phyloP scores from a whole-genome alignment of 2,888 invertebrate genomes.

The Tethea ocularis region DNA sequence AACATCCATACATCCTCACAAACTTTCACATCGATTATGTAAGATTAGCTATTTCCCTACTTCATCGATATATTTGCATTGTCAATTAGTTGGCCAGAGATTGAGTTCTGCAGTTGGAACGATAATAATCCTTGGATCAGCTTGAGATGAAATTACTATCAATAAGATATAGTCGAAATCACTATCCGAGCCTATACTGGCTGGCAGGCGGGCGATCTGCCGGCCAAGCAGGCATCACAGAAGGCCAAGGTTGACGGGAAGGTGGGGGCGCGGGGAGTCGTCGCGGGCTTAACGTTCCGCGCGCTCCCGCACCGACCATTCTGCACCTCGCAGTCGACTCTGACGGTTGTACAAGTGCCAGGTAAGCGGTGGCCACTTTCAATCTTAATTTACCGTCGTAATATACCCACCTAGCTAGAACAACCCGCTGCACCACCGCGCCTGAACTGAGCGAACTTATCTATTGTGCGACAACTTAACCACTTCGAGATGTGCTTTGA shows the following conservation, averaged over 20 bases:
- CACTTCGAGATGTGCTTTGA: conserved; percentile 68
- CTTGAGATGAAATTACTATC: conserved; percentile 26
- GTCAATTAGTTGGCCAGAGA: not conserved
- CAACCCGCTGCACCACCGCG: conserved; percentile 45
- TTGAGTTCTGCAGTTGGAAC: not conserved
- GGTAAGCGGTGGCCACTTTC: conserved; percentile 78
- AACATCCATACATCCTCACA: too few relatives aligned
- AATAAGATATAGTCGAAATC: conserved; percentile 43
- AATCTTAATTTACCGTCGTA: conserved; percentile 54
- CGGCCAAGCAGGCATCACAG: conserved; percentile 61
- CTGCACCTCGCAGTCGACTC: conserved; percentile 84
- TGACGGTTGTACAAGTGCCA: conserved; percentile 82
- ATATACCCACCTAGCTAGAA: conserved; percentile 38
- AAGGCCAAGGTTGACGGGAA: conserved; percentile 80
- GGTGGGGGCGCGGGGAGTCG: conserved; percentile 75
- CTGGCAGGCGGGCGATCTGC: conserved; percentile 47
- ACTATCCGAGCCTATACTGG: conserved; percentile 35
- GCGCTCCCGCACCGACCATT: conserved; percentile 79
- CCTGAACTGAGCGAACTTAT: conserved; percentile 47
- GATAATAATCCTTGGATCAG: conserved; percentile 30
- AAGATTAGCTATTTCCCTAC: too few relatives aligned
- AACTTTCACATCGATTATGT: too few relatives aligned
- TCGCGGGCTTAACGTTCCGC: conserved; percentile 78
- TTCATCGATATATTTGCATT: too few relatives aligned
- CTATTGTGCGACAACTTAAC: conserved; percentile 63